Percentiles rank a stretch among this genome's conserved stretches.
Conservation (phyloP, 2,113 vertebrate genomes). For the Phaetusa simplex region DNA sequence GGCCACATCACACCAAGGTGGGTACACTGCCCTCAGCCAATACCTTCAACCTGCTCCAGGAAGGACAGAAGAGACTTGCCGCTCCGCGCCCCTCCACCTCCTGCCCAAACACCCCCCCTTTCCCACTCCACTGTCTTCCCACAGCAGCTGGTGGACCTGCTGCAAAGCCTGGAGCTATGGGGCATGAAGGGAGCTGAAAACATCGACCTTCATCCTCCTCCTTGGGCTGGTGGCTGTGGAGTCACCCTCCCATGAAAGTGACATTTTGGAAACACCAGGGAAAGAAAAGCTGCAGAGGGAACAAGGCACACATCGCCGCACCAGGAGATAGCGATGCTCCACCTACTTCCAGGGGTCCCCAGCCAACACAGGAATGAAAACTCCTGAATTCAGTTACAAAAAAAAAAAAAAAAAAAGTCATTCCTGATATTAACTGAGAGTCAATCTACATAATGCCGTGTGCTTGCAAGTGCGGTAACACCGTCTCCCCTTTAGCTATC, state of each 20-base stretch:
- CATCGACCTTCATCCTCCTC: neutral
- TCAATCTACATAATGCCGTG: fast-evolving
- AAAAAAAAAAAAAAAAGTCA: fast-evolving
- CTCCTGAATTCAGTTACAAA: neutral
- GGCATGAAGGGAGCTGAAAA: fast-evolving
- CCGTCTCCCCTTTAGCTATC: neutral
- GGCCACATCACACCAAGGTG: neutral
- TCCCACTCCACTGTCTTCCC: neutral
- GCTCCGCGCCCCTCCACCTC: neutral
- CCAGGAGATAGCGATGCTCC: neutral
- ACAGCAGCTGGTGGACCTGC: neutral
- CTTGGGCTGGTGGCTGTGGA: neutral
- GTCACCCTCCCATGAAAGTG: fast-evolving
- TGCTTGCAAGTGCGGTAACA: neutral
- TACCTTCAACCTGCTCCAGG: neutral
- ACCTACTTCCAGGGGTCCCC: neutral
- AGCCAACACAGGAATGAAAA: neutral
- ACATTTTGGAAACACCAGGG: fast-evolving
- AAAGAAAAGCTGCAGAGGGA: neutral
- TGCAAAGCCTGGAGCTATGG: neutral
- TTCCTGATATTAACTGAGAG: neutral
- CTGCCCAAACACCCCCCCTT: neutral
- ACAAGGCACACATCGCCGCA: neutral
- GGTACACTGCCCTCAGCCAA: neutral
- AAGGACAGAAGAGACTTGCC: neutral